Evolutionary conservation across 2,888 invertebrate genomes (phyloP), one percentile per base, ranked within the genome.

Genomic region (Acronicta aceris): DNA sequence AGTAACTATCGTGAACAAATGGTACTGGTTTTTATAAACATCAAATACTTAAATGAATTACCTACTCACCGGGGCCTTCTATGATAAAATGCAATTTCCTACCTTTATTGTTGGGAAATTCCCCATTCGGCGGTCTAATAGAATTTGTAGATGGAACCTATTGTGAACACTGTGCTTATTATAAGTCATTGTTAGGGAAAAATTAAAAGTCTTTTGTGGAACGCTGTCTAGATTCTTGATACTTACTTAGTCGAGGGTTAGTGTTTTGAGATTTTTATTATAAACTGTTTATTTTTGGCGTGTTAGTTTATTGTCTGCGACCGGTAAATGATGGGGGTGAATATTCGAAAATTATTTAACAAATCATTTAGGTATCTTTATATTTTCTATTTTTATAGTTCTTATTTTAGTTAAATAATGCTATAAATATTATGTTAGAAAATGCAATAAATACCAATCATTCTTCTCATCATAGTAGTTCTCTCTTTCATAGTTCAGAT

Each of bases 41-140:
- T 63, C 47, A 55, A 59, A 63, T 68, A 57, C 64, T 63, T 71
- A 75, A 80, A 72, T 64, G 65, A 76, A 71, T 76, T 72, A 67
- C 59, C 59, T 64, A 57, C 69, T 50, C 60, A 48, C 55, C 58
- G 61, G 36, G 52, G 47, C 57, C 65, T 63, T 51, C 60, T 53
- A 74, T 71, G 65, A 66, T 72, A 79, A 76, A 82, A 76, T 80
- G 72, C 78, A 80, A 83, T 82, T 81, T 83, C 56, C 78, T 62
- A 54, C 57, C 68, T 68, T 62, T 66, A 79, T 80, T 82, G 80
- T 81, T 71, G 30, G 66, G 52, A 74, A 74, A 72, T 71, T 75
- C 73, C 66, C 76, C 59, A 77, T 77, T 71, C 47, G 63, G 47
- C 15, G 49, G 41, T 53, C 41, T 72, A 71, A 69, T 69, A 69